Evolutionary conservation across 2,797 vertebrate species (phyloP).

Genomic region (Antennarius maculatus): DNA sequence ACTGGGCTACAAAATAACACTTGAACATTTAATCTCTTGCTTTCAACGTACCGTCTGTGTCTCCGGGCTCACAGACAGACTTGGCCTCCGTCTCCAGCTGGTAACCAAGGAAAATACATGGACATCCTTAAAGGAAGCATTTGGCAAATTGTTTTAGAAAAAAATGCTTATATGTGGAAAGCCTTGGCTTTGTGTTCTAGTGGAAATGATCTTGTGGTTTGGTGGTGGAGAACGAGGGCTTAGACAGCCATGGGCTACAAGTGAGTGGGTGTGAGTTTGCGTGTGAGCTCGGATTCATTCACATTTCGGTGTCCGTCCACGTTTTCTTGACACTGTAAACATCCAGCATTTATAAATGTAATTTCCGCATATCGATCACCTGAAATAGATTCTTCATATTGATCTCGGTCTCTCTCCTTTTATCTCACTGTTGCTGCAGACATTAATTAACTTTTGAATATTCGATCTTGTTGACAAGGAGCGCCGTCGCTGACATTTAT

Average conservation of each 20-base stretch:
- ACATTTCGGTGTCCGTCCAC: conserved; percentile 18
- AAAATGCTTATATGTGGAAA: conserved; percentile 79
- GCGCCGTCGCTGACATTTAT: conserved; percentile 60
- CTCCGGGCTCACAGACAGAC: conserved; percentile 47
- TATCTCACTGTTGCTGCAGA: conserved; percentile 62
- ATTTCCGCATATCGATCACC: conserved; percentile 66
- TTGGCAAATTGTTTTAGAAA: conserved; percentile 77
- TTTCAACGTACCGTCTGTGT: conserved; percentile 58
- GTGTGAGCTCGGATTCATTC: conserved; percentile 39
- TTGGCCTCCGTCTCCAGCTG: conserved; percentile 56
- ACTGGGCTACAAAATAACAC: conserved; percentile 66
- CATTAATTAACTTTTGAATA: conserved; percentile 74
- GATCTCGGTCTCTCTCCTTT: conserved; percentile 53
- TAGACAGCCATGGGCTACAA: conserved; percentile 60
- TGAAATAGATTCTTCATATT: conserved; percentile 63
- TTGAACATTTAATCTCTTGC: conserved; percentile 59
- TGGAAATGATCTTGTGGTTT: conserved; percentile 73
- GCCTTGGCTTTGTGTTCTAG: conserved; percentile 65
- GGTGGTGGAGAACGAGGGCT: conserved; percentile 61
- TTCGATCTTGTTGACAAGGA: conserved; percentile 74
- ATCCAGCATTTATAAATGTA: conserved; percentile 65
- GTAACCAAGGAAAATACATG: conserved; percentile 77
- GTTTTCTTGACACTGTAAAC: conserved; percentile 51
- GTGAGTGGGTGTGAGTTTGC: conserved; percentile 41
- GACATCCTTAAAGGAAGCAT: conserved; percentile 81